A percentile compares a stretch with the other conserved stretches of the same genome.
These are phyloP conservation scores for Alloscopus bannaensis DNA, from an alignment of 2,888 invertebrate genomes.

Conservation along the genomic window DNA sequence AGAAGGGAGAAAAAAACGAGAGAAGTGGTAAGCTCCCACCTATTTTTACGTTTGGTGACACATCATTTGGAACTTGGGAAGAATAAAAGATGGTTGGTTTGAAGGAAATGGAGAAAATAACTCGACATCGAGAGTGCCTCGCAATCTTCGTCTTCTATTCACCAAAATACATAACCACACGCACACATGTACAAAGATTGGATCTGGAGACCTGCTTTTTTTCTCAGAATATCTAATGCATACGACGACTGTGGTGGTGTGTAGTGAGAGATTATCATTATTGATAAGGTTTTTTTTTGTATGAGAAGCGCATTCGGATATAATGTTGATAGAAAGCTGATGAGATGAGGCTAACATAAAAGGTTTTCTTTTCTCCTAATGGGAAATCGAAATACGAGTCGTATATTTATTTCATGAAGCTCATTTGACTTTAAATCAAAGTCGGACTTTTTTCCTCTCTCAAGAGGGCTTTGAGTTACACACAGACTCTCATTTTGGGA, in stretches of 20 bases:
- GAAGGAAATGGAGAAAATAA: slow-evolving; percentile 50
- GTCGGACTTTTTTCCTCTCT: slow-evolving; percentile 16
- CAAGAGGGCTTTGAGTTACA: too few species aligned
- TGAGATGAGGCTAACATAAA: too few species aligned
- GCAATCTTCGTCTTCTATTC: slow-evolving; percentile 40
- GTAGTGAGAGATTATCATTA: slow-evolving; percentile 45
- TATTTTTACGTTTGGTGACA: slow-evolving; percentile 34
- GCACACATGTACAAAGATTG: too few species aligned
- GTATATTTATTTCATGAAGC: slow-evolving; percentile 46
- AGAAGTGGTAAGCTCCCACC: slow-evolving; percentile 12
- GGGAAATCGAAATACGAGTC: slow-evolving; percentile 36
- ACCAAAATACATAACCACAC: too few species aligned
- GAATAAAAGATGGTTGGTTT: slow-evolving; percentile 29
- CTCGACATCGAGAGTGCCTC: slow-evolving; percentile 49
- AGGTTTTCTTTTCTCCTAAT: slow-evolving; percentile 15
- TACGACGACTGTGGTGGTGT: slow-evolving; percentile 12
- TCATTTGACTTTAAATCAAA: slow-evolving; percentile 49
- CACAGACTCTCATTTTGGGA: too few species aligned
- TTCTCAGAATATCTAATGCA: not conserved
- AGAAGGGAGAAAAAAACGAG: too few species aligned
- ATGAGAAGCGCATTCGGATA: slow-evolving; percentile 17
- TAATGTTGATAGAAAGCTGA: slow-evolving; percentile 4
- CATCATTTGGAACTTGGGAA: slow-evolving; percentile 41
- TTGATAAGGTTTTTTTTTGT: slow-evolving; percentile 39
- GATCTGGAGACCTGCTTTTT: too few species aligned